Evolutionary conservation across 64 coral and sea anemone species (phyloP), one percentile per base, ranked within the genome.

Genomic region (Stichodactyla helianthus): DNA sequence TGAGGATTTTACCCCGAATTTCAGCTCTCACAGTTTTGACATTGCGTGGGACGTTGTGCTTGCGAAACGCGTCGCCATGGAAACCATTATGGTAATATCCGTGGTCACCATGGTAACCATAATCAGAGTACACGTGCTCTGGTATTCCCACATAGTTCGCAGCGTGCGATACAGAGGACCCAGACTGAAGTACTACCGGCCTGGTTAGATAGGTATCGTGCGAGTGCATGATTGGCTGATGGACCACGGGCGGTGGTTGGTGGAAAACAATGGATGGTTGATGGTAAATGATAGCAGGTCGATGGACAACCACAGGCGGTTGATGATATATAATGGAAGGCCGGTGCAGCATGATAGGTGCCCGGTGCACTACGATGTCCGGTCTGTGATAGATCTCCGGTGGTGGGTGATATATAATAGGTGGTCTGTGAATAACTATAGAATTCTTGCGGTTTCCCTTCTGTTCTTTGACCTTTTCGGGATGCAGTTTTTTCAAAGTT

Each of bases 361-460:
- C 93, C 54, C 97, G 93, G 62, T 99, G 97, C 57, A 99, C 90
- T 54, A 99, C 97, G 65, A 99, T 95, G 60, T 99, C 93, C 16
- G 97, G 97, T 25, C 97, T 74, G 70, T 99, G 97, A 55, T 95
- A 99, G 68, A 99, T 85, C 53, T 99, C 97, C 53, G 97, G 97
- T 20, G 97, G 97, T 23, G 97, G 97, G 82, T 99, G 97, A 60
- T 99, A 99, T 23, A 99, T 99, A 17, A 99, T 99, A 53, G 97
- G 97, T 80, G 97, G 97, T 9, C 97, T 93, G 44, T 99, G 97
- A 71, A 99, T 94, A 14, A 94, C 90, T 53, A 99, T 97, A 53
- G 88, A 82, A 60, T 99, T 94, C 77, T 99, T 99, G 18, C 86
- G 85, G 76, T 82, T 88, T 8, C 97, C 97, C 57, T 86, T 91